These are phyloP conservation scores for Passer domesticus DNA, from an alignment of 2,113 vertebrate species.

Conservation along the genomic window DNA sequence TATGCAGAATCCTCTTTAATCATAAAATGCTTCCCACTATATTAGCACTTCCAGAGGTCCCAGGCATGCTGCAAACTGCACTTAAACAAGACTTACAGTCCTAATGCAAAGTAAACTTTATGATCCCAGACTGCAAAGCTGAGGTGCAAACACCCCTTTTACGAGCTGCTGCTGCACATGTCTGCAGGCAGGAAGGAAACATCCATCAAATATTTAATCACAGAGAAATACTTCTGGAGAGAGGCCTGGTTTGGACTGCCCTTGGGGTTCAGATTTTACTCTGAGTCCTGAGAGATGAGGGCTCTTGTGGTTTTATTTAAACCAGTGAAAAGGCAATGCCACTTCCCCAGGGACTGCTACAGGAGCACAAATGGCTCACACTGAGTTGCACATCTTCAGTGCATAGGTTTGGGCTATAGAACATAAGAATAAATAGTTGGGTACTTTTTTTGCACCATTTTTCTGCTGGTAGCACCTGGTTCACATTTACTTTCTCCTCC, in stretches of 20 bases:
- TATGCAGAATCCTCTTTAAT: neutral
- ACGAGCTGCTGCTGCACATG: conserved; percentile 5
- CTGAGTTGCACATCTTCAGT: neutral
- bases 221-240: neutral
- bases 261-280: neutral
- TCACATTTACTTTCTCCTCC: neutral
- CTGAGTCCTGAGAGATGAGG: neutral
- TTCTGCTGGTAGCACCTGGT: neutral
- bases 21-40: neutral
- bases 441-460: neutral
- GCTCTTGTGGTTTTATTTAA: neutral
- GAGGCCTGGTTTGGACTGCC: neutral
- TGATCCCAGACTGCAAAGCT: neutral
- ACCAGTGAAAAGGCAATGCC: neutral
- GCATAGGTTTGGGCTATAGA: neutral
- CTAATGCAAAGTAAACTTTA: neutral
- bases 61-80: neutral
- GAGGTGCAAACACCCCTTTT: conserved; percentile 41
- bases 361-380: neutral
- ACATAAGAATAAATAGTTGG: neutral
- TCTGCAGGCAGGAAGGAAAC: conserved; percentile 37
- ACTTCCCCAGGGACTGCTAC: neutral
- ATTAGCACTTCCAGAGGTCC: neutral
- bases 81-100: neutral
- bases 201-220: neutral